Evolutionary conservation across 92 coral and sea anemone genomes (phyloP).

Genomic region (Porites rus): DNA sequence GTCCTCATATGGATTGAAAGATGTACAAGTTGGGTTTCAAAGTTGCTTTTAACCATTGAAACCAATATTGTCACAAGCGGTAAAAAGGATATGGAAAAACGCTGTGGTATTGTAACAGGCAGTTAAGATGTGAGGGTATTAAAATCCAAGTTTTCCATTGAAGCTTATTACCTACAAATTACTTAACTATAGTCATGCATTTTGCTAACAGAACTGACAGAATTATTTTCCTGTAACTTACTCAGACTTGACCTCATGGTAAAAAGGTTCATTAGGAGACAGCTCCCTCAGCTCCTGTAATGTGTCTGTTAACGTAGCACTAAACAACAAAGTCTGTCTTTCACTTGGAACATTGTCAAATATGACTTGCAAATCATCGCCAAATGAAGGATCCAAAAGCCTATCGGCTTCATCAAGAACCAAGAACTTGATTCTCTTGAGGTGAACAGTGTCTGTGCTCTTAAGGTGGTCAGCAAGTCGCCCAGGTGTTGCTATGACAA

Average conservation of each 20-base stretch:
- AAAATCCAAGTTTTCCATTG: no score
- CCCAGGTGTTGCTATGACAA: slow-evolving; percentile 99
- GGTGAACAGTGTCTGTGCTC: slow-evolving; percentile 91
- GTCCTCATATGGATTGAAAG: no score
- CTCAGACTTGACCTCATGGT: slow-evolving; percentile 91
- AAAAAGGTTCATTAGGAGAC: slow-evolving; percentile 87
- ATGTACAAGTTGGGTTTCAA: no score
- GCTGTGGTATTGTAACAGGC: no score
- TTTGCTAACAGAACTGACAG: neutral
- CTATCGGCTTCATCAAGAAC: slow-evolving; percentile 98
- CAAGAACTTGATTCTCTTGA: slow-evolving; percentile 82
- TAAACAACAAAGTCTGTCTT: slow-evolving; percentile 93
- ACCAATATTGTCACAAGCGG: no score
- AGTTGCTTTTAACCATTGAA: no score
- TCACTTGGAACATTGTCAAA: slow-evolving; percentile 86
- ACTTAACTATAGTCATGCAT: no score
- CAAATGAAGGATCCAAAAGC: slow-evolving; percentile 91
- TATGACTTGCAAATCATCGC: slow-evolving; percentile 87
- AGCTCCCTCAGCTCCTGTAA: slow-evolving; percentile 85
- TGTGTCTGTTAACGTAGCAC: slow-evolving; percentile 96
- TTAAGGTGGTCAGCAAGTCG: slow-evolving; percentile 96
- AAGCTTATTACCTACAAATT: no score
- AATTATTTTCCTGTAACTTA: slow-evolving; percentile 52
- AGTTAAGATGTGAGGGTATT: no score
- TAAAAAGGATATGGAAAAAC: no score